phyloP scores from a whole-genome alignment of 2,797 vertebrate genomes.

The Anguilla anguilla region DNA sequence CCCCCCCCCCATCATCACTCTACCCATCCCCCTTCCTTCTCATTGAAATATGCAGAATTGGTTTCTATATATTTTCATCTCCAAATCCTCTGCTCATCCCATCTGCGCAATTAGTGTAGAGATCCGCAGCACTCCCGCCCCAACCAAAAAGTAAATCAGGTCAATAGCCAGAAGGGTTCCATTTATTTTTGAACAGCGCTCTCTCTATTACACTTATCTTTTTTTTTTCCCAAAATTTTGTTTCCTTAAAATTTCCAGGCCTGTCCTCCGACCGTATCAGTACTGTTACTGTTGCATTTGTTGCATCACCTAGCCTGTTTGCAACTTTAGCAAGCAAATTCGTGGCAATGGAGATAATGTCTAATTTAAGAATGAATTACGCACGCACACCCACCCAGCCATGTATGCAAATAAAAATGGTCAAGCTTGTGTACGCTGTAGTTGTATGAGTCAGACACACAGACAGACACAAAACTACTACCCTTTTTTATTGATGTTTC shows the following conservation, averaged over 20 bases:
- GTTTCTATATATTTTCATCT: constrained; percentile 32
- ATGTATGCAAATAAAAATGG: constrained; percentile 11
- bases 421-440: constrained; percentile 31
- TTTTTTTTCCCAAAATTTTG: neutral
- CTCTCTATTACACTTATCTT: constrained; percentile 34
- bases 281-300: neutral
- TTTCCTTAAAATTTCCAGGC: constrained; percentile 1
- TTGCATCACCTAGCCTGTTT: neutral
- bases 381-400: neutral
- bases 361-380: constrained; percentile 14
- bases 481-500: neutral
- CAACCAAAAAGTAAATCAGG: constrained; percentile 58
- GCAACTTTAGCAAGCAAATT: constrained; percentile 3
- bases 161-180: constrained; percentile 69
- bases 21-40: constrained; percentile 37
- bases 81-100: constrained; percentile 60
- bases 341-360: neutral
- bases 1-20: neutral
- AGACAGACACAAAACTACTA: constrained; percentile 32
- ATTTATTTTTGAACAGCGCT: constrained; percentile 63
- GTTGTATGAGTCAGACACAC: constrained; percentile 61
- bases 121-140: constrained; percentile 62
- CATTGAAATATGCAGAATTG: constrained; percentile 64
- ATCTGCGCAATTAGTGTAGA: constrained; percentile 75
- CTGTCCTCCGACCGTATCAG: neutral